phyloP scores from a whole-genome alignment of 2,113 vertebrate species.

The Micronycteris hirsuta region DNA sequence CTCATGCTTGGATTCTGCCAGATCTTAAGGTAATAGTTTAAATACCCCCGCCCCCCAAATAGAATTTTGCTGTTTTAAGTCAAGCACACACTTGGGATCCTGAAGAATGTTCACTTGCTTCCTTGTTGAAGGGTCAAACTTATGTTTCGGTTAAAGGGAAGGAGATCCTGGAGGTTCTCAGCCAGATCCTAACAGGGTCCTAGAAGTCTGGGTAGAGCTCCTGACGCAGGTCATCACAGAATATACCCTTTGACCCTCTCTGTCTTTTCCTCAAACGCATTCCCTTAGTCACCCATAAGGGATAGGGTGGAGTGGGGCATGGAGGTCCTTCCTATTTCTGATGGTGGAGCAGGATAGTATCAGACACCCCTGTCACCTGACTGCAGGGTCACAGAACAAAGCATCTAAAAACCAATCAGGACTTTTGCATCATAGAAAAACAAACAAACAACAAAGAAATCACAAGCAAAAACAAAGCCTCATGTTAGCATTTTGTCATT shows the following conservation, averaged over 20 bases:
- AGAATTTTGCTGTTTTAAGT: not conserved
- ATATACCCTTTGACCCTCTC: not conserved
- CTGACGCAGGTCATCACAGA: not conserved
- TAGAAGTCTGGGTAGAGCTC: not conserved
- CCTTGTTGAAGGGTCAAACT: not conserved
- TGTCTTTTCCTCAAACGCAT: not conserved
- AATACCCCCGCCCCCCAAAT: not conserved
- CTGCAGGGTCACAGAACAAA: not conserved
- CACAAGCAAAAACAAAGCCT: not conserved
- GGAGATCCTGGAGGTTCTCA: not conserved
- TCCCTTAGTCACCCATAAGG: not conserved
- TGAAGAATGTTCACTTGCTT: not conserved
- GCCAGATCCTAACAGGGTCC: not conserved
- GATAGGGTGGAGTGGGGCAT: too few species aligned
- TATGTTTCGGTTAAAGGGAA: not conserved
- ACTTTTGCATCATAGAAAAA: not conserved
- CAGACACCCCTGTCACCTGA: not conserved
- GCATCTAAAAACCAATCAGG: not conserved
- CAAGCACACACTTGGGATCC: not conserved
- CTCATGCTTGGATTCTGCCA: not conserved
- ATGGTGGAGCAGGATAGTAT: not conserved
- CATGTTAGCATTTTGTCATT: not conserved
- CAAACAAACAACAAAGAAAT: not conserved
- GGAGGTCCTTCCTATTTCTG: not conserved
- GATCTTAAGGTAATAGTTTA: not conserved